Conservation (phyloP, 2,888 invertebrate species). For the Catocala sponsa region DNA sequence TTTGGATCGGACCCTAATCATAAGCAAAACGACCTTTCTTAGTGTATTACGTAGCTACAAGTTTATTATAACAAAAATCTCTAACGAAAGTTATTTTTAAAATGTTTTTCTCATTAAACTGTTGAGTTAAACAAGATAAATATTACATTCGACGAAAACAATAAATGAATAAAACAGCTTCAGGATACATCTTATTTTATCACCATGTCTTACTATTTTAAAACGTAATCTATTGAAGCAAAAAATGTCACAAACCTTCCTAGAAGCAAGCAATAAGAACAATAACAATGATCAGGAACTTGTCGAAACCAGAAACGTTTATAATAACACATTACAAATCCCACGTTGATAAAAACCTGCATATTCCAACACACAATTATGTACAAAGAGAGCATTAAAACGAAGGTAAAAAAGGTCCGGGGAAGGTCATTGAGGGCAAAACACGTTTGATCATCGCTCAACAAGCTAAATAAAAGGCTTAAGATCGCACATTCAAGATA, state of each 20-base stretch:
- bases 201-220: not conserved
- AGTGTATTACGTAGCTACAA: too few relatives aligned
- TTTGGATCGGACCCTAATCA: too few relatives aligned
- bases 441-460: slow-evolving; percentile 33
- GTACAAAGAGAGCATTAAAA: slow-evolving; percentile 45
- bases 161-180: too few relatives aligned
- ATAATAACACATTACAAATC: slow-evolving; percentile 46
- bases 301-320: slow-evolving; percentile 46
- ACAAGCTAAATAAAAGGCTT: slow-evolving; percentile 31
- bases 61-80: too few relatives aligned
- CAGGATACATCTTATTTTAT: too few relatives aligned
- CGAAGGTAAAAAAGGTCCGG: slow-evolving; percentile 36
- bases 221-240: slow-evolving; percentile 15
- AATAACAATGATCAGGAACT: slow-evolving; percentile 50
- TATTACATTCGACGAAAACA: too few relatives aligned
- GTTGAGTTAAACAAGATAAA: too few relatives aligned
- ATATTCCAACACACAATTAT: slow-evolving; percentile 40
- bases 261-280: slow-evolving; percentile 29
- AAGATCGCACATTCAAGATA: slow-evolving; percentile 12
- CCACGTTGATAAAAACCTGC: slow-evolving; percentile 49
- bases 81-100: too few relatives aligned
- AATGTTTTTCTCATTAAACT: too few relatives aligned
- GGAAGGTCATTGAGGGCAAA: slow-evolving; percentile 32
- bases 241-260: slow-evolving; percentile 30
- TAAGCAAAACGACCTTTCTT: too few relatives aligned